Conservation (phyloP, 2,113 vertebrate genomes). For the Corythaeola cristata region DNA sequence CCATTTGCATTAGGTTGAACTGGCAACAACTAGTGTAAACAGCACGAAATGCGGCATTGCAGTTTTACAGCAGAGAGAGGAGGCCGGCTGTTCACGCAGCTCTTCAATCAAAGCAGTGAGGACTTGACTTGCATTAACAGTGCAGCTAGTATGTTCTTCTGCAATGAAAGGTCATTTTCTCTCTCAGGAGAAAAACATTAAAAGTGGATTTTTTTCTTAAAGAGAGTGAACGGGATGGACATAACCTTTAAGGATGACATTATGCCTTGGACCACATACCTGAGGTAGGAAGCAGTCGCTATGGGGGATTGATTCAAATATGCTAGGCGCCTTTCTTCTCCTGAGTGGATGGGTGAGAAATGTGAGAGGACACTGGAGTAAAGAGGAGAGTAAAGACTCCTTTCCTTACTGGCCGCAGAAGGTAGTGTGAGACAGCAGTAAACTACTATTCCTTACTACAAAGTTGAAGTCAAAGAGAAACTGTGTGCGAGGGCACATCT, state of each 20-base stretch:
- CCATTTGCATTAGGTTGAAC: background rate
- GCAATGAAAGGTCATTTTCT: slow-evolving; percentile 18
- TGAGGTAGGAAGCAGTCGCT: background rate
- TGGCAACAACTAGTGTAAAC: background rate
- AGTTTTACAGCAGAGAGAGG: background rate
- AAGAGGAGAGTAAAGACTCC: background rate
- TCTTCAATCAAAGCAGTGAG: slow-evolving; percentile 8
- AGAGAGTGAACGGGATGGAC: background rate
- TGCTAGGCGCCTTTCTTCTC: background rate
- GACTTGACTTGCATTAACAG: background rate
- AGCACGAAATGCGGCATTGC: background rate
- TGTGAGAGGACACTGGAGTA: background rate
- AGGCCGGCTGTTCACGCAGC: background rate
- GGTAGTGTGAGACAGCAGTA: background rate
- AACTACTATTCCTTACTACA: background rate
- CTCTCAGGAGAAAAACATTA: background rate
- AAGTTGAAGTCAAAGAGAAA: background rate
- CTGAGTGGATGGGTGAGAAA: background rate
- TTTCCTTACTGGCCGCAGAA: background rate
- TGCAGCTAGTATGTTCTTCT: background rate
- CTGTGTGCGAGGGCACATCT: background rate
- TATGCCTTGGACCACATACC: background rate
- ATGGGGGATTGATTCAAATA: background rate
- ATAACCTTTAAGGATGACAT: slow-evolving; percentile 4
- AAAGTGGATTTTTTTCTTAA: background rate